phyloP scores from a whole-genome alignment of 2,113 vertebrate species.

The mouse (Mus musculus) region GRCm39 chr6:61615001-61615500 shows the following conservation, averaged over 20 bases:
- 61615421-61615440: slow-evolving; percentile 98
- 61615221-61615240: not conserved
- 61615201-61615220: not conserved
- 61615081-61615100: not conserved
- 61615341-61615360: not conserved
- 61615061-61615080: not conserved
- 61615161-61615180: not conserved
- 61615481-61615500: slow-evolving; percentile 95
- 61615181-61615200: not conserved
- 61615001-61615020: not conserved
- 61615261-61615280: not conserved
- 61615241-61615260: slow-evolving; percentile 12
- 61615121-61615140: not conserved
- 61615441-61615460: slow-evolving; percentile 96
- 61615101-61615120: not conserved
- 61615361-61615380: not conserved
- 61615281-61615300: not conserved
- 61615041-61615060: not conserved
- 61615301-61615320: not conserved
- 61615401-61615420: slow-evolving; percentile 73
- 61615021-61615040: not conserved
- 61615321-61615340: not conserved
- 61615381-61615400: not conserved
- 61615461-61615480: slow-evolving; percentile 96
- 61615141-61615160: not conserved